Evolutionary conservation across 2,113 vertebrate species (phyloP).

Genomic region (Bos indicus): DNA sequence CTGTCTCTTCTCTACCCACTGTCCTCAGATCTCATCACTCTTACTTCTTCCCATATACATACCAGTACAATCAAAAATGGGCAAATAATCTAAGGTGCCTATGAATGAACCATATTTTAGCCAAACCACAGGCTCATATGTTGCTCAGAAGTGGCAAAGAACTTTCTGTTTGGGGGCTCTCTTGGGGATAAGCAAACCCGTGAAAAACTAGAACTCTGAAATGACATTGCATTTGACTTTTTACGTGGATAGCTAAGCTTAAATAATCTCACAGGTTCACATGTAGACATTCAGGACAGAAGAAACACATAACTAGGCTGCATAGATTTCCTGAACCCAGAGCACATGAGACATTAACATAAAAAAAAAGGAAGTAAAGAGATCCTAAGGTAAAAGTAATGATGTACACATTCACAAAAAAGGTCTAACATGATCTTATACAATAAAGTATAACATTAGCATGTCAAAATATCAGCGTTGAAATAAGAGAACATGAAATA

Average conservation of each 20-base stretch:
- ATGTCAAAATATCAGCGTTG: background rate
- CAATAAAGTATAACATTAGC: background rate
- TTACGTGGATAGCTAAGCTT: background rate
- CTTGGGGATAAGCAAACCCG: background rate
- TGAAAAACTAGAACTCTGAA: background rate
- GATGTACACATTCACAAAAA: background rate
- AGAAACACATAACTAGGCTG: background rate
- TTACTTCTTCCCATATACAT: background rate
- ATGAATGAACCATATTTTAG: background rate
- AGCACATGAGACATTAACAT: background rate
- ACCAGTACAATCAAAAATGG: background rate
- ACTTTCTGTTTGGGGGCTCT: background rate
- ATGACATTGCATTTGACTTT: background rate
- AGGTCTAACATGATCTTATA: background rate
- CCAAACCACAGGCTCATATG: background rate
- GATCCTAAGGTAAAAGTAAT: background rate
- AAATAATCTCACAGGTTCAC: background rate
- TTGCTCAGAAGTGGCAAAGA: background rate
- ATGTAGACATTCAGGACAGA: background rate
- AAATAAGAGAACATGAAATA: background rate
- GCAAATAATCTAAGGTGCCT: accelerated
- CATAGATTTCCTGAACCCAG: background rate
- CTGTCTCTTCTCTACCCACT: background rate
- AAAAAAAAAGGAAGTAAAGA: background rate
- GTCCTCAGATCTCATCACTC: background rate